Evolutionary conservation across 2,888 invertebrate species (phyloP), one percentile per base, ranked within the genome.

Genomic region (Hoplodrina ambigua): DNA sequence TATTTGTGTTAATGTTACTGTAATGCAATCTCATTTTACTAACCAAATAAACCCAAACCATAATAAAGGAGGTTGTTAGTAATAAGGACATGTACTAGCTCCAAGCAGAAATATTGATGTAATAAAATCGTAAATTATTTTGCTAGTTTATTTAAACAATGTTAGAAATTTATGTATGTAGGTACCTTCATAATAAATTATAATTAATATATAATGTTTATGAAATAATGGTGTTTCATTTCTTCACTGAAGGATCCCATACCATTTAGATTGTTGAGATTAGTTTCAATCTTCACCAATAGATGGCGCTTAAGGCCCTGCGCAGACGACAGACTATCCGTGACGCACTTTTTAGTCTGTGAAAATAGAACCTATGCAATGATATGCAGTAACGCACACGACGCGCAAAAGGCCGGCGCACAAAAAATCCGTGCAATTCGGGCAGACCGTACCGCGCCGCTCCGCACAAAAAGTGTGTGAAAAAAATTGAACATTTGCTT

Each of bases 21-120:
- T 64, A 57, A 30, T 4, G 25, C 6, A 20, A 49, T 49, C n/a
- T 19, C 15, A 20, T 54, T 37, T 19, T 20, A 37, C 15, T 15
- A 50, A 44, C 4, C 5, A 15, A 15, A 11, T n/a, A 58, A 17
- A n/a, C 15, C 15, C 15, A 25, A 41, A 41, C 6, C 37, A 41
- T 13, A 41, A 13, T 13, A 41, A 41, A 41, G 41, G 20, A 64
- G 41, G 10, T 65, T 52, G 58, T 52, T 52, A 62, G 61, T 46
- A 59, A 52, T 64, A 72, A 52, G 19, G 52, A 25, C 54, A 56
- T 60, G 52, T 75, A 61, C 57, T 61, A 75, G 46, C 50, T 70
- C 49, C 76, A 61, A 61, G 44, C 33, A 62, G 41, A 63, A 56
- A 56, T 59, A 59, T 66, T 58, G 20, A 46, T 60, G 41, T 49